Base-by-base conservation (phyloP, 2,888 invertebrate species). In the Dasypogon diadema region DNA sequence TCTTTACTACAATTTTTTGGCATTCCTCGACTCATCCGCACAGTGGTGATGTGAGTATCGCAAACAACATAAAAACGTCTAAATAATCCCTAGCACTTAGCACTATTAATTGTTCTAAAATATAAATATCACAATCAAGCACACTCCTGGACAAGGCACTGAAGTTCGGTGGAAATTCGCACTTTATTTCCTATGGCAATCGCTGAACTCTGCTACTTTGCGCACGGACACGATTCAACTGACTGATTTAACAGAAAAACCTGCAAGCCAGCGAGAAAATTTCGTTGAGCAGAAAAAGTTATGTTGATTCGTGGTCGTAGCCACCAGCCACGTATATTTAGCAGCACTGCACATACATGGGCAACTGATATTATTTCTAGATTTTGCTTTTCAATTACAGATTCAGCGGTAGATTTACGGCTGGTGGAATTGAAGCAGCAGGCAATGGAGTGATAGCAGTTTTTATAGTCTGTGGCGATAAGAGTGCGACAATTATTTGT, bases 1-100 rank as follows among this genome's bases (percentile, higher is more conserved):
- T 86, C 86, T 81, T 86, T 85, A 80, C 83, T 83, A 76, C 79
- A 81, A 75, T 82, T 81, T 79, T 83, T 83, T 77, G 85, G 87
- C 87, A 87, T 87, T 86, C 87, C 87, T 87, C 84, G 46, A 75
- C 75, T 74, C 77, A 75, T 76, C 75, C 76, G 63, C 77, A 75
- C 70, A 70, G 26, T 16, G 55, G 48, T 65, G 37, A 46, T 22
- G 14, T 58, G 10, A 46, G 14, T 63, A 51, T 60, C 42, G 42
- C 54, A 70, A 60, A 56, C 5, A 51, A 60, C 72, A 75, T 60
- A 75, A 60, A 76, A 22, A 74, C 22, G 26, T 21, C 51, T 48
- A 14, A 14, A 55, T 12, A 12, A 42, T 1, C 42, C n/a, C n/a
- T 42, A 30, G 30, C 8, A 42, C 8, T 42, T 6, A 3, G 21